phyloP scores from a whole-genome alignment of 2,888 invertebrate genomes.

The Kryphioiulus occultus region DNA sequence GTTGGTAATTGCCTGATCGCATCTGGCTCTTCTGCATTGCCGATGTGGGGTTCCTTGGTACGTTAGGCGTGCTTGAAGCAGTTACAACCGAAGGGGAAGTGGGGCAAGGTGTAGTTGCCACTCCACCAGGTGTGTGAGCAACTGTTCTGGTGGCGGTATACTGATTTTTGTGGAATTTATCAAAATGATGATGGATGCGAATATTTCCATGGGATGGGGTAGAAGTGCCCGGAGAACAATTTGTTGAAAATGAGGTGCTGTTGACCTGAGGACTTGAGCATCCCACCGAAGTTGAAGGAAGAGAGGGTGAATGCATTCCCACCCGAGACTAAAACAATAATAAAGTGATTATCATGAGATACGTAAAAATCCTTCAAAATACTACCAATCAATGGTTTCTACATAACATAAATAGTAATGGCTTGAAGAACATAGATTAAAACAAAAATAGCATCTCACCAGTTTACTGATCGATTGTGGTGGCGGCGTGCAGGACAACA shows the following conservation, averaged over 20 bases:
- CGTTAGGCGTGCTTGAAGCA: not conserved
- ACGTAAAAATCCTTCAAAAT: not conserved
- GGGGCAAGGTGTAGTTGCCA: not conserved
- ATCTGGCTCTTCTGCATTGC: constrained; percentile 55
- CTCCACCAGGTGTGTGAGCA: not conserved
- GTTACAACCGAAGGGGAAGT: not conserved
- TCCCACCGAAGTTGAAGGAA: not conserved
- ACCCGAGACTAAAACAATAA: not conserved
- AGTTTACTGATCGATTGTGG: constrained; percentile 29
- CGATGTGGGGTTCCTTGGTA: not conserved
- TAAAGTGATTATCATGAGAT: not conserved
- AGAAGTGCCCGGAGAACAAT: not conserved
- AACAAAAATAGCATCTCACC: not conserved
- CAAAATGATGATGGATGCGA: constrained; percentile 6
- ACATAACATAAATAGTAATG: too few relatives aligned
- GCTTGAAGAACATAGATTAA: not conserved
- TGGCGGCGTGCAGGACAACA: constrained; percentile 48
- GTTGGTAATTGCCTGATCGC: constrained; percentile 55
- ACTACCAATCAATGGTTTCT: not conserved
- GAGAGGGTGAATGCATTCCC: not conserved
- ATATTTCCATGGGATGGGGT: not conserved
- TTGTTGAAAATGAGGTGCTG: not conserved
- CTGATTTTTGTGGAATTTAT: constrained; percentile 26
- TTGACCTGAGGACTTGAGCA: not conserved
- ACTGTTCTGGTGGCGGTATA: not conserved